phyloP scores from a whole-genome alignment of 2,888 invertebrate genomes.

The Desoria tigrina region DNA sequence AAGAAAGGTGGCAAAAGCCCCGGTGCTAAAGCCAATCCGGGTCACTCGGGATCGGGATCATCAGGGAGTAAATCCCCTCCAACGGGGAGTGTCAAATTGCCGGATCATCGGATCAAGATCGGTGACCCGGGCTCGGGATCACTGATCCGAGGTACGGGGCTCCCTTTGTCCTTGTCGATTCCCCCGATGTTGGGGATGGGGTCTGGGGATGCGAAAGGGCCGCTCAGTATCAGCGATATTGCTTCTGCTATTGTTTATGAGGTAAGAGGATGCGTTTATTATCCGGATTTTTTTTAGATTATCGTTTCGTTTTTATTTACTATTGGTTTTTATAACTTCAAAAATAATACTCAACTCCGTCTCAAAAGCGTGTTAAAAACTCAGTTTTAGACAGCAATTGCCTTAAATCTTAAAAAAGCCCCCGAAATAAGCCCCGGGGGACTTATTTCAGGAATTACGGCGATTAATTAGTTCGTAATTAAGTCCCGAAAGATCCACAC shows the following conservation, averaged over 20 bases:
- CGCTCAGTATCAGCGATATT: constrained; percentile 34
- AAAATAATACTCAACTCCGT: too few species aligned
- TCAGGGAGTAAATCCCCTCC: constrained; percentile 10
- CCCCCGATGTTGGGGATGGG: not conserved
- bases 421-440: too few species aligned
- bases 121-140: not conserved
- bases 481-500: too few species aligned
- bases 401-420: too few species aligned
- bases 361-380: too few species aligned
- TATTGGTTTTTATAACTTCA: too few species aligned
- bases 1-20: constrained; percentile 18
- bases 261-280: too few species aligned
- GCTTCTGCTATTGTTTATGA: constrained; percentile 35
- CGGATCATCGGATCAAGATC: too few species aligned
- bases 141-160: not conserved
- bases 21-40: not conserved
- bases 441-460: too few species aligned
- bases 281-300: too few species aligned
- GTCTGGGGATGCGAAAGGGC: constrained; percentile 10
- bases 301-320: not conserved
- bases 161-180: not conserved
- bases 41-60: not conserved
- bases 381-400: too few species aligned
- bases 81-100: not conserved
- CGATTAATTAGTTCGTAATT: too few species aligned